A percentile compares a stretch with the other conserved stretches of the same genome.
phyloP scores from a whole-genome alignment of 2,113 vertebrate genomes.

The Manacus vitellinus region DNA sequence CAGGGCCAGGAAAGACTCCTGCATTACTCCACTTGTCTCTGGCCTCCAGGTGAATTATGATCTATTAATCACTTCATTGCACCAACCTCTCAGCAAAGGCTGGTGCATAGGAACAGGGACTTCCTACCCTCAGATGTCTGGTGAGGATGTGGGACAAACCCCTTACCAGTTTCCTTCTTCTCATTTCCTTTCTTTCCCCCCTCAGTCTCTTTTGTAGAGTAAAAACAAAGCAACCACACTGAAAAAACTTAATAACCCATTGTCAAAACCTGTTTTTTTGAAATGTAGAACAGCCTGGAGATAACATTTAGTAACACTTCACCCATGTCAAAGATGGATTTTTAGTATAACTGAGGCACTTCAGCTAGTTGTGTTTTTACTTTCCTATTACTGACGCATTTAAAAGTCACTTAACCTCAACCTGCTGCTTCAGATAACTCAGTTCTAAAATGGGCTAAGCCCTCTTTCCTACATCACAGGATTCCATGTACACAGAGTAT shows the following conservation, averaged over 20 bases:
- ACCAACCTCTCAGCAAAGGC: neutral
- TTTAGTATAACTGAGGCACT: neutral
- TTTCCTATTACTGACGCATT: neutral
- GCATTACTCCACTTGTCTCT: neutral
- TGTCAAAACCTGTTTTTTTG: neutral
- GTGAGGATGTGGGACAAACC: neutral
- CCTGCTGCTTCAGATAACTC: neutral
- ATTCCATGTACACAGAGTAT: neutral
- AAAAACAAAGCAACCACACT: neutral
- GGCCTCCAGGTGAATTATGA: neutral
- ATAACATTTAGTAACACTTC: neutral
- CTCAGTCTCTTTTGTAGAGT: neutral
- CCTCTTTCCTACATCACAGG: neutral
- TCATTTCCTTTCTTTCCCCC: neutral
- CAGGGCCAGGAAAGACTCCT: neutral
- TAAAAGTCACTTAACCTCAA: neutral
- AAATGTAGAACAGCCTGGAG: neutral
- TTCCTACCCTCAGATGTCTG: neutral
- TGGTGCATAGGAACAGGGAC: neutral
- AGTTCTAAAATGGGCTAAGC: neutral
- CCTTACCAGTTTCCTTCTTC: neutral
- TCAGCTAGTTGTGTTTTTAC: neutral
- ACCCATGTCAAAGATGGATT: neutral
- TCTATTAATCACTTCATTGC: neutral
- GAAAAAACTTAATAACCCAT: neutral